Percentiles rank a stretch among this genome's conserved stretches.
Evolutionary conservation across 2,797 vertebrate species (phyloP).

Genomic region (Pseudocheirus occidentalis): DNA sequence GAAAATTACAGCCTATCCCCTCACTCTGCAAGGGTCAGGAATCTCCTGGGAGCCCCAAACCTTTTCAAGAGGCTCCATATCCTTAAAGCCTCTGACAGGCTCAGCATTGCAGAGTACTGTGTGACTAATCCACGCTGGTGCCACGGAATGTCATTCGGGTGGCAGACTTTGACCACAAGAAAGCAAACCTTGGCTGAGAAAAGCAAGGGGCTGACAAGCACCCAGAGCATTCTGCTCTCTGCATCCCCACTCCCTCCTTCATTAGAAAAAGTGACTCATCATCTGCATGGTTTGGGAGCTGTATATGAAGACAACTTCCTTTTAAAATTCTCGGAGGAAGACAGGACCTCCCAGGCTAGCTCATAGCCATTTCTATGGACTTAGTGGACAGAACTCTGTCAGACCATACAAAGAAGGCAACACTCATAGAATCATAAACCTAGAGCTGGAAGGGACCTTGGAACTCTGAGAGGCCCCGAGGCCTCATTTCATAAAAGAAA

Average conservation of each 20-base stretch:
- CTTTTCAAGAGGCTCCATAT: conserved; percentile 38
- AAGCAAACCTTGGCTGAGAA: not conserved
- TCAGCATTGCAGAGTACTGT: not conserved
- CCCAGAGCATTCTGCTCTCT: not conserved
- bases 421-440: not conserved
- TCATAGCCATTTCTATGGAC: conserved; percentile 43
- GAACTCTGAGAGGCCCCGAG: not conserved
- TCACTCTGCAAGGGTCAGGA: conserved; percentile 33
- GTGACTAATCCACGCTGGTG: conserved; percentile 13
- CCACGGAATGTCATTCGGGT: conserved; percentile 5
- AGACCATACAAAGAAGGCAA: not conserved
- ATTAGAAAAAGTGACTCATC: not conserved
- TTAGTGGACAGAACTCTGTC: conserved; percentile 20
- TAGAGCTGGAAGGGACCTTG: not conserved
- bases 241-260: not conserved
- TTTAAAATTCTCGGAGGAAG: conserved; percentile 21
- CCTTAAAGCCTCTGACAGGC: conserved; percentile 44
- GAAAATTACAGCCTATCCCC: conserved; percentile 55
- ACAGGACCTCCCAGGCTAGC: conserved; percentile 9
- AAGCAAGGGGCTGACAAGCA: not conserved
- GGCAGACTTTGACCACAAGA: conserved; percentile 20
- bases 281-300: not conserved
- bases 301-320: not conserved
- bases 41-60: conserved; percentile 44
- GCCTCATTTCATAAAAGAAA: not conserved